A percentile compares a stretch with the other conserved stretches of the same genome.
These are phyloP conservation scores for Oscheius sp. DNA, from an alignment of 1,140 invertebrate genomes.

Conservation along the genomic window DNA sequence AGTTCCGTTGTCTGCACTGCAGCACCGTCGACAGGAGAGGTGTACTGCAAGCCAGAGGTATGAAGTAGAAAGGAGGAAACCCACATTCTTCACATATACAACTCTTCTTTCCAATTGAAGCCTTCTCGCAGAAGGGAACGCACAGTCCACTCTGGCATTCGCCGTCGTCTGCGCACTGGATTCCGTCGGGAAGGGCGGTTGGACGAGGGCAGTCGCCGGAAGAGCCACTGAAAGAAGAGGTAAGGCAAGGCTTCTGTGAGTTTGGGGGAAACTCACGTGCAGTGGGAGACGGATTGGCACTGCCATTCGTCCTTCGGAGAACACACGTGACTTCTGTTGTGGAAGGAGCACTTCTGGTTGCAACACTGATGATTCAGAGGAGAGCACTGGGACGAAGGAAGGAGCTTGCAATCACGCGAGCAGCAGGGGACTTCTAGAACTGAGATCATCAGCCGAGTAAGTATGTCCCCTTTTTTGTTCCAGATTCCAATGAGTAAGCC, in stretches of 20 bases:
- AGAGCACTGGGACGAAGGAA: constrained; percentile 5
- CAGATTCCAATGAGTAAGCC: not conserved
- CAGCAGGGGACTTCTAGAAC: constrained; percentile 13
- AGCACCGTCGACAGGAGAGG: constrained; percentile 22
- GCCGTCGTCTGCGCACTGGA: constrained; percentile 30
- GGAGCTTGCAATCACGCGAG: not conserved
- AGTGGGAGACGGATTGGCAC: constrained; percentile 9
- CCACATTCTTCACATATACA: constrained; percentile 40
- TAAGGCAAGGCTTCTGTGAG: not conserved
- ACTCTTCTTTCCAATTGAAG: constrained; percentile 28
- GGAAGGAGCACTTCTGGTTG: constrained; percentile 7
- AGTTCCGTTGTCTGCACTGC: constrained; percentile 20
- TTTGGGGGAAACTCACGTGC: not conserved
- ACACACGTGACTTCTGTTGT: constrained; percentile 10
- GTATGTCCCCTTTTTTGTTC: not conserved
- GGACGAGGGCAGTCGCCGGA: constrained; percentile 32
- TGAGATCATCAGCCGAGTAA: not conserved
- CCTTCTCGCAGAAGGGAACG: constrained; percentile 32
- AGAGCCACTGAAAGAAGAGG: constrained; percentile 17
- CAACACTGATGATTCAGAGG: constrained; percentile 27
- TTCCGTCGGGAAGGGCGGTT: constrained; percentile 5
- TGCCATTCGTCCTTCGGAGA: not conserved
- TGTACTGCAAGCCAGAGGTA: constrained; percentile 18
- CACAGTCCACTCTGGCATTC: constrained; percentile 28
- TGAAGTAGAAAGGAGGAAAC: not conserved